Percentiles rank a stretch among this genome's conserved stretches.
Evolutionary conservation across 2,797 vertebrate genomes (phyloP).

Genomic region (Rhynchonycteris naso): DNA sequence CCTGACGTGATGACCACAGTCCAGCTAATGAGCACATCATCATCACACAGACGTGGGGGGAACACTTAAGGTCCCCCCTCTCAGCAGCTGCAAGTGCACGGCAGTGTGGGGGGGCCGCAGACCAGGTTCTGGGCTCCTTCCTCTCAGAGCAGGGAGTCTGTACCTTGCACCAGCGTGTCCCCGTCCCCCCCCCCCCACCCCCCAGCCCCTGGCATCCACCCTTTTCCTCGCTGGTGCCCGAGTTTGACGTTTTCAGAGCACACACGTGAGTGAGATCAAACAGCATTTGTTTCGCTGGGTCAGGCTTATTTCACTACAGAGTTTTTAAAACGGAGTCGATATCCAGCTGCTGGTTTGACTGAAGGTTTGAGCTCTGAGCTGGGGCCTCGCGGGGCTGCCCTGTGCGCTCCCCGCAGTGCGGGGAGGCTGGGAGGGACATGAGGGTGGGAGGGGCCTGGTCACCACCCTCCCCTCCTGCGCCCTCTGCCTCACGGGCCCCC

Average conservation of each 20-base stretch:
- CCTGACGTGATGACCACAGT: fast-evolving
- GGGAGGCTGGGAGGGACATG: neutral
- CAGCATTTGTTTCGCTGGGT: neutral
- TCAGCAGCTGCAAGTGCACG: neutral
- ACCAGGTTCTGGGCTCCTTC: neutral
- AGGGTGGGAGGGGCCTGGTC: neutral
- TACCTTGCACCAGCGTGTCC: neutral
- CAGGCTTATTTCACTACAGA: neutral
- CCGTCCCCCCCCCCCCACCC: too few relatives aligned
- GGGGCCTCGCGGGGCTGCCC: neutral
- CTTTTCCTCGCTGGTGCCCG: neutral
- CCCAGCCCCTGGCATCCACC: neutral
- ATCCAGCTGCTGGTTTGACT: neutral
- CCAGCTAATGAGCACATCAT: fast-evolving
- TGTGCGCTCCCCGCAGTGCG: neutral
- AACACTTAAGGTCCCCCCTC: fast-evolving
- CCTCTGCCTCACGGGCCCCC: neutral
- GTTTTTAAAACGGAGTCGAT: neutral
- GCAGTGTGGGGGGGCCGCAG: too few relatives aligned
- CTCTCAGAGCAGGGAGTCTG: neutral
- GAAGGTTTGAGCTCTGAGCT: neutral
- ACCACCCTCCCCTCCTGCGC: neutral
- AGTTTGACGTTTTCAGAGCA: neutral
- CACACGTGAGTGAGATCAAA: neutral
- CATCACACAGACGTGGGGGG: neutral